Evolutionary conservation across 2,113 vertebrate genomes (phyloP).

Genomic region (Trachemys scripta): DNA sequence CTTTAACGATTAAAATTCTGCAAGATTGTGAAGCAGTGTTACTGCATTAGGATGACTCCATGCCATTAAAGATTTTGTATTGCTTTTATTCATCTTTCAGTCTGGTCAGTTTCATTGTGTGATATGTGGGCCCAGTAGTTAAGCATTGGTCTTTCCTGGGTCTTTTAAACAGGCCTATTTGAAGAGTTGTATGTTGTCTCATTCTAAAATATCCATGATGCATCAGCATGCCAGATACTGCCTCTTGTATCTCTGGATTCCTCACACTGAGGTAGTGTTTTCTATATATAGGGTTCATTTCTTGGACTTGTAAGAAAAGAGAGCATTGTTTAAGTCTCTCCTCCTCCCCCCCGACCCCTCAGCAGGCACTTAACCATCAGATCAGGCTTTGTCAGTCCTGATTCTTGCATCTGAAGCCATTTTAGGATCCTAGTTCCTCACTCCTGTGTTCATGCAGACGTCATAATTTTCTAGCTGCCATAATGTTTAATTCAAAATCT

Average conservation of each 20-base stretch:
- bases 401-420: constrained; percentile 23
- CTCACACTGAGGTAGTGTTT: background rate
- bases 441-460: constrained; percentile 3
- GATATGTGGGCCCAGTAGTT: constrained; percentile 29
- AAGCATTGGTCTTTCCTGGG: constrained; percentile 11
- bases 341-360: no score
- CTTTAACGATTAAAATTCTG: background rate
- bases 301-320: background rate
- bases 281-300: background rate
- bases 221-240: background rate
- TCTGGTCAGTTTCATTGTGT: constrained; percentile 47
- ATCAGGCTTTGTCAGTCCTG: constrained; percentile 17
- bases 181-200: constrained; percentile 14
- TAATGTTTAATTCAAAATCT: constrained; percentile 27
- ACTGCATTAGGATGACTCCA: background rate
- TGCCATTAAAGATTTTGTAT: background rate
- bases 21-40: background rate
- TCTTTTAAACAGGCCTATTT: background rate
- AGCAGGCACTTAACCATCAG: constrained; percentile 24
- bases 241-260: constrained; percentile 27
- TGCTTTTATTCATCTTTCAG: background rate
- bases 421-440: background rate
- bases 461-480: constrained; percentile 17
- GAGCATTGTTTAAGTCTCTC: background rate
- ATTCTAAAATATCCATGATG: constrained; percentile 47